These are phyloP conservation scores for Microtus richardsoni DNA, from an alignment of 2,113 vertebrate genomes.

Conservation along the genomic window DNA sequence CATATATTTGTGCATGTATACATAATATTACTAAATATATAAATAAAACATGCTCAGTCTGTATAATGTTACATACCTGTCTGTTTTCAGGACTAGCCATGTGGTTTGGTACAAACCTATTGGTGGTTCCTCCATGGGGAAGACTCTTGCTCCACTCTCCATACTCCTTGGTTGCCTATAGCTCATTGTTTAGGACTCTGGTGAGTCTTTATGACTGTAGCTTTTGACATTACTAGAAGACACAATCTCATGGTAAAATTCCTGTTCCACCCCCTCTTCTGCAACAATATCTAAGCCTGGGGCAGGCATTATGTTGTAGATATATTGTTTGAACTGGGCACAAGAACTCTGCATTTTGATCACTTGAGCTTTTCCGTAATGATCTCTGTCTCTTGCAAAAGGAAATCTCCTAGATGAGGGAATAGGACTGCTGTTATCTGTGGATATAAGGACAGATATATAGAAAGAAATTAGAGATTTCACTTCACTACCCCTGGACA, in stretches of 20 bases:
- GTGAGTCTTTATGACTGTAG: background rate
- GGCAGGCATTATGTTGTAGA: background rate
- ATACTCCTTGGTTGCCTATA: background rate
- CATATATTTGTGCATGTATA: background rate
- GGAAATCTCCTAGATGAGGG: background rate
- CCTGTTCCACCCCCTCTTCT: background rate
- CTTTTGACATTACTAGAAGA: background rate
- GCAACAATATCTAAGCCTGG: background rate
- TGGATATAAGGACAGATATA: background rate
- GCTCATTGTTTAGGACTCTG: background rate
- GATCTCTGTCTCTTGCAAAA: background rate
- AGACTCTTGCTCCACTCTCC: background rate
- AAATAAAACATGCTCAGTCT: background rate
- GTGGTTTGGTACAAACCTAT: background rate
- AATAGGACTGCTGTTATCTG: background rate
- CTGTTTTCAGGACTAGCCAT: background rate
- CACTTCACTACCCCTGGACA: background rate
- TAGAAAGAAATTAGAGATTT: background rate
- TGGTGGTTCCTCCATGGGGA: background rate
- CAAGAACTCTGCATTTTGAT: background rate
- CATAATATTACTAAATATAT: background rate
- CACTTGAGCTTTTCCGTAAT: too few species aligned
- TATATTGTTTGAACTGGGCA: background rate
- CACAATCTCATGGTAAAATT: background rate
- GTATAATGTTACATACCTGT: background rate